Conservation (phyloP, 2,113 vertebrate species). For the Psophia crepitans region DNA sequence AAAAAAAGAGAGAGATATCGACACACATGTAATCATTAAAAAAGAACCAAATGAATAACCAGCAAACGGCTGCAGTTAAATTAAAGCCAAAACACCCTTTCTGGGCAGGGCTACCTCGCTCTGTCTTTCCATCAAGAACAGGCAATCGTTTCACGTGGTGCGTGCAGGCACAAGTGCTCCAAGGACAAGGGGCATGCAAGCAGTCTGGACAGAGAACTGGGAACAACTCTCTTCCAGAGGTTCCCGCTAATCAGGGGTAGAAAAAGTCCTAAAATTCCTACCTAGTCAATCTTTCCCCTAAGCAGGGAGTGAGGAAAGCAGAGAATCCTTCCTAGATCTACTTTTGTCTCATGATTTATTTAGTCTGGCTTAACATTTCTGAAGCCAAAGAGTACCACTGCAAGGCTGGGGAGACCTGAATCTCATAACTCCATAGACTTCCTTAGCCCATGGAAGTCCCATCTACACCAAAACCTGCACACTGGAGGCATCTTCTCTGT, state of each 20-base stretch:
- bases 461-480: neutral
- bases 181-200: slow-evolving; percentile 36
- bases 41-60: slow-evolving; percentile 68
- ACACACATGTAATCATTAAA: slow-evolving; percentile 61
- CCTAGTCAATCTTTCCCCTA: neutral
- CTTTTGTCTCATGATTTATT: neutral
- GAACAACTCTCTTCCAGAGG: neutral
- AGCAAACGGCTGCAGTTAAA: slow-evolving; percentile 46
- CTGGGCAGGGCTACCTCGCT: neutral
- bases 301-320: neutral
- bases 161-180: slow-evolving; percentile 21
- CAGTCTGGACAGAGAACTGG: neutral
- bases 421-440: neutral
- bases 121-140: neutral
- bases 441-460: neutral
- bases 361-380: neutral
- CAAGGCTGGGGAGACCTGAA: neutral
- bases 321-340: neutral
- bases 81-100: slow-evolving; percentile 51
- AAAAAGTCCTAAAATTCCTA: neutral
- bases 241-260: neutral
- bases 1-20: slow-evolving; percentile 71
- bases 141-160: neutral
- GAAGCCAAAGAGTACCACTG: neutral
- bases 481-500: neutral